These are phyloP conservation scores for Kobus ellipsiprymnus DNA, from an alignment of 2,113 vertebrate genomes.

Conservation along the genomic window DNA sequence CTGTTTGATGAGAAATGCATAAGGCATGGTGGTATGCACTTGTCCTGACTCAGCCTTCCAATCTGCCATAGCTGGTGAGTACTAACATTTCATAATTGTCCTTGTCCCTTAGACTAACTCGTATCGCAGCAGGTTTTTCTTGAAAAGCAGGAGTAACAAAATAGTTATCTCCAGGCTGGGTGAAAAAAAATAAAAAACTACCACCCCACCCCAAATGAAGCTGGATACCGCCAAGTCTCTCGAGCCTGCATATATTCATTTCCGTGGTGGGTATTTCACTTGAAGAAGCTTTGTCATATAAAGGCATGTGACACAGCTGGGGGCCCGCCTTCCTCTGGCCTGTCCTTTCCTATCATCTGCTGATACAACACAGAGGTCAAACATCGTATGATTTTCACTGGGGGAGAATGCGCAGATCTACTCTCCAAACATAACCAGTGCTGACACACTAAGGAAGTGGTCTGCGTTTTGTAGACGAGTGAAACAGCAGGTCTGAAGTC, in stretches of 20 bases:
- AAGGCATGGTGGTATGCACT: neutral
- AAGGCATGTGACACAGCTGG: accelerated
- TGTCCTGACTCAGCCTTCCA: neutral
- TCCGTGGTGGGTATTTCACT: neutral
- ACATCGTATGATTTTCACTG: neutral
- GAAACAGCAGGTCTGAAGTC: neutral
- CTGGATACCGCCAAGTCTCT: accelerated
- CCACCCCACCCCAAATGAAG: neutral
- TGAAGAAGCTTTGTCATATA: neutral
- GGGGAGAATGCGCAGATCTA: neutral
- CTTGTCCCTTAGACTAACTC: neutral
- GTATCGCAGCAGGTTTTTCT: slow-evolving; percentile 39
- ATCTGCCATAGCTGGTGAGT: neutral
- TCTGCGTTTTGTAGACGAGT: neutral
- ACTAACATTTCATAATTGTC: neutral
- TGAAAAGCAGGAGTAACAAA: slow-evolving; percentile 20
- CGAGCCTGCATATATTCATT: accelerated
- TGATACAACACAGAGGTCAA: accelerated
- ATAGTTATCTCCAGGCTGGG: neutral
- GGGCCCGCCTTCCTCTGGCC: neutral
- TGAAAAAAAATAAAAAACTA: neutral
- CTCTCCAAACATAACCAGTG: neutral
- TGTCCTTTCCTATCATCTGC: accelerated
- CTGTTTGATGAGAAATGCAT: neutral
- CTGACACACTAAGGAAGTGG: neutral